Evolutionary conservation across 2,113 vertebrate genomes (phyloP).

Genomic region (Poeciliopsis occidentalis): DNA sequence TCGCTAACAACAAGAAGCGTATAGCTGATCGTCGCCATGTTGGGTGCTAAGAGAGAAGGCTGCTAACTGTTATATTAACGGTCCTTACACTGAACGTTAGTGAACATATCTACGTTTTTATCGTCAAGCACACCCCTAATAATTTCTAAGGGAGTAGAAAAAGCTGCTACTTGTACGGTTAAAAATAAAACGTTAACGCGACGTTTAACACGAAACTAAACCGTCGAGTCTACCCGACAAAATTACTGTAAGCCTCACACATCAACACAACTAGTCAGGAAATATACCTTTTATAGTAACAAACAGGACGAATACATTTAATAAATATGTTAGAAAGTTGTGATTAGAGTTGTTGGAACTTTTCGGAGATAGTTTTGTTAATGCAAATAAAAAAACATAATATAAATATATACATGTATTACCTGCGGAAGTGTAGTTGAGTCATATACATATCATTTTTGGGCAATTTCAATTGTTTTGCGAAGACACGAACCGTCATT

Average conservation of each 20-base stretch:
- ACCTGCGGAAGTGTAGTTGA: neutral
- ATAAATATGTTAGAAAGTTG: neutral
- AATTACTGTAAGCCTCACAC: neutral
- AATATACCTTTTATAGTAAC: neutral
- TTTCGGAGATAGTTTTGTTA: neutral
- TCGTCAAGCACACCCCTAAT: fast-evolving
- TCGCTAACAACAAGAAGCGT: conserved; percentile 62
- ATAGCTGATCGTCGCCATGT: conserved; percentile 68
- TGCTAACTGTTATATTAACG: neutral
- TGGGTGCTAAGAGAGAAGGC: conserved; percentile 41
- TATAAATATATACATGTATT: neutral
- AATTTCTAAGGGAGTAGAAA: fast-evolving
- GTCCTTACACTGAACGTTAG: neutral
- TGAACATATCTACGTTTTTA: neutral
- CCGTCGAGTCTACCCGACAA: neutral
- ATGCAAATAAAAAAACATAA: neutral
- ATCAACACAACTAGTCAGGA: neutral
- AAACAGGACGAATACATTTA: neutral
- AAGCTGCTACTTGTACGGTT: neutral
- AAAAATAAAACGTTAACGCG: neutral
- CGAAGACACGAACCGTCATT: neutral
- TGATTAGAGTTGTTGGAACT: neutral
- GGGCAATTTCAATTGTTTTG: fast-evolving
- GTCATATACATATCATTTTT: neutral
- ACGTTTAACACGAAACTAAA: neutral